Conservation (phyloP, 2,888 invertebrate genomes). For the Eupelmus urozonus region DNA sequence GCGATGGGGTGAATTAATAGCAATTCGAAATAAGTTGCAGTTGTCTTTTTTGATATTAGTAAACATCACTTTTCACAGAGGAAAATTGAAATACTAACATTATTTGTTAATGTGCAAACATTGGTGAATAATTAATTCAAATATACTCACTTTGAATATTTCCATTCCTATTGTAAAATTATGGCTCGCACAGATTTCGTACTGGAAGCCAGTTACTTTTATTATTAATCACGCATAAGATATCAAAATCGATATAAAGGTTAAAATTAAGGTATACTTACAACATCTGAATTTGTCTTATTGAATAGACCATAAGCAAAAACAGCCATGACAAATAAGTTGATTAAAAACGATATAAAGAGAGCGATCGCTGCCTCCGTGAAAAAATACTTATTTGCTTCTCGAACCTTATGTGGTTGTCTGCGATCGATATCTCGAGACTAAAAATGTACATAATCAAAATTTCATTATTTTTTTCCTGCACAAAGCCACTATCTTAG, state of each 20-base stretch:
- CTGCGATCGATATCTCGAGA: slow-evolving; percentile 88
- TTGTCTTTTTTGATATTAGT: too few species aligned
- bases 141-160: slow-evolving; percentile 76
- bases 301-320: slow-evolving; percentile 90
- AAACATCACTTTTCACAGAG: too few species aligned
- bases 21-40: too few species aligned
- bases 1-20: too few species aligned
- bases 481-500: too few species aligned
- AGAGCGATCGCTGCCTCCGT: slow-evolving; percentile 88
- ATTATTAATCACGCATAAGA: neutral
- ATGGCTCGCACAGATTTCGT: slow-evolving; percentile 66
- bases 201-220: too few species aligned
- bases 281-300: slow-evolving; percentile 84
- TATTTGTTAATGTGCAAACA: too few species aligned
- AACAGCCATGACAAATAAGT: slow-evolving; percentile 92
- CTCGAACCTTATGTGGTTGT: slow-evolving; percentile 84
- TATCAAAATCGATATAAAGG: neutral
- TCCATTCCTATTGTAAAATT: slow-evolving; percentile 70
- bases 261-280: slow-evolving; percentile 76
- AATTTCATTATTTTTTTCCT: too few species aligned
- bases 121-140: neutral
- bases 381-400: slow-evolving; percentile 92
- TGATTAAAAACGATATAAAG: slow-evolving; percentile 90
- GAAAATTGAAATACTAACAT: too few species aligned
- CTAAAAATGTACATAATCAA: too few species aligned